These are phyloP conservation scores for Trachelus troglodyta DNA, from an alignment of 2,888 invertebrate genomes.

Conservation along the genomic window DNA sequence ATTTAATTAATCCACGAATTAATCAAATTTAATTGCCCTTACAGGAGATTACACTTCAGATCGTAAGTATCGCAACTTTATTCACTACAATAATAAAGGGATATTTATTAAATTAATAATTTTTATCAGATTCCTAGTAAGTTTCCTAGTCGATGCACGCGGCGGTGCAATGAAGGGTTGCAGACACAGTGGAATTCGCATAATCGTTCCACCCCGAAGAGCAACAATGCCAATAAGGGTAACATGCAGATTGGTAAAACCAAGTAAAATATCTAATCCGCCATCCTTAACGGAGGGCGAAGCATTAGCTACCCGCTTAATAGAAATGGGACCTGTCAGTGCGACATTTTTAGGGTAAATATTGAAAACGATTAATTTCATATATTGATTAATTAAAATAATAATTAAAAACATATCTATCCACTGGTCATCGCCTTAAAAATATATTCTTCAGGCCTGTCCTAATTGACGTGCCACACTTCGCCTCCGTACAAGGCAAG, in stretches of 20 bases:
- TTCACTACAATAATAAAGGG: not conserved
- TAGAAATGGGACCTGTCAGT: slow-evolving; percentile 96
- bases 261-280: slow-evolving; percentile 82
- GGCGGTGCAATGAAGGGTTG: slow-evolving; percentile 99
- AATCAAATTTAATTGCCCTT: slow-evolving; percentile 24
- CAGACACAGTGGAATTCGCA: slow-evolving; percentile 95
- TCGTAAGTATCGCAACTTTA: slow-evolving; percentile 53
- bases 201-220: slow-evolving; percentile 96
- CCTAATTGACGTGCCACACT: slow-evolving; percentile 96
- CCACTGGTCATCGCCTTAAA: not conserved
- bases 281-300: slow-evolving; percentile 99
- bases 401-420: not conserved
- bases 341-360: slow-evolving; percentile 95
- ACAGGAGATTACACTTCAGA: slow-evolving; percentile 57
- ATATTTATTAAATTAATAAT: slow-evolving; percentile 2
- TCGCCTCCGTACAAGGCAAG: slow-evolving; percentile 91
- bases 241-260: slow-evolving; percentile 91
- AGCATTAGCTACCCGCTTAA: slow-evolving; percentile 91
- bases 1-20: not conserved
- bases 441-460: slow-evolving; percentile 76
- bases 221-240: slow-evolving; percentile 96
- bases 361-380: not conserved
- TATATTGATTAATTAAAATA: not conserved
- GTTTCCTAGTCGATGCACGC: slow-evolving; percentile 98
- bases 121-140: slow-evolving; percentile 88